These are phyloP conservation scores for Synanthedon tipuliformis DNA, from an alignment of 2,888 invertebrate genomes.

Conservation along the genomic window DNA sequence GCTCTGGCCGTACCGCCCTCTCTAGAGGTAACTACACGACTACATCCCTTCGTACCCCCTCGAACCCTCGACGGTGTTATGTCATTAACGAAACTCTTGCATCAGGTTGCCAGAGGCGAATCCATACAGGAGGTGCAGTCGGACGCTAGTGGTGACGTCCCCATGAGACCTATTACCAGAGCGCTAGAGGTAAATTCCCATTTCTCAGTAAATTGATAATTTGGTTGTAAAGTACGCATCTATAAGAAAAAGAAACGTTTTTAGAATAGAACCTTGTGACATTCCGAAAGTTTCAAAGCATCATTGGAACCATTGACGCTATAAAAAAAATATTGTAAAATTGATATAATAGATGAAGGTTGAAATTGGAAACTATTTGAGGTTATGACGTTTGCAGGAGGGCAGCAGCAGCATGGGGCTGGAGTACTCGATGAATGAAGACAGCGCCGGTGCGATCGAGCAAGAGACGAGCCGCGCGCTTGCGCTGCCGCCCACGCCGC, in stretches of 20 bases:
- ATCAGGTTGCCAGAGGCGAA: conserved; percentile 35
- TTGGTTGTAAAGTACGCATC: no score
- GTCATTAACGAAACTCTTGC: conserved; percentile 1
- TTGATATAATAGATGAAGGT: no score
- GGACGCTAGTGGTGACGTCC: conserved; percentile 44
- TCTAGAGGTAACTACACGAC: conserved; percentile 9
- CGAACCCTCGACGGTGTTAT: neutral
- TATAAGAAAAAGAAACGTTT: no score
- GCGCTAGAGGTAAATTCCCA: conserved; percentile 35
- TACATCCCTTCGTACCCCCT: neutral
- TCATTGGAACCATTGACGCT: no score
- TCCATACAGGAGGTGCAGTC: conserved; percentile 48
- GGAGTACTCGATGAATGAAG: no score
- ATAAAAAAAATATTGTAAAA: no score
- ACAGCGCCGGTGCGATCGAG: conserved; percentile 10
- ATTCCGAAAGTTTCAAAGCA: no score
- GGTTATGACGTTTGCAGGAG: no score
- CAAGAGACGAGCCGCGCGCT: conserved; percentile 28
- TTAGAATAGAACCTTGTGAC: no score
- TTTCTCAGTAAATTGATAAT: no score
- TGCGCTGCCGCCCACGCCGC: conserved; percentile 26
- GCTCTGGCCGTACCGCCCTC: conserved; percentile 44
- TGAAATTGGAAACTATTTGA: no score
- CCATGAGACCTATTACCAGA: conserved; percentile 23
- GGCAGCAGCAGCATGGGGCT: no score